Conservation (phyloP, 2,113 vertebrate species). For the Pollachius pollachius region DNA sequence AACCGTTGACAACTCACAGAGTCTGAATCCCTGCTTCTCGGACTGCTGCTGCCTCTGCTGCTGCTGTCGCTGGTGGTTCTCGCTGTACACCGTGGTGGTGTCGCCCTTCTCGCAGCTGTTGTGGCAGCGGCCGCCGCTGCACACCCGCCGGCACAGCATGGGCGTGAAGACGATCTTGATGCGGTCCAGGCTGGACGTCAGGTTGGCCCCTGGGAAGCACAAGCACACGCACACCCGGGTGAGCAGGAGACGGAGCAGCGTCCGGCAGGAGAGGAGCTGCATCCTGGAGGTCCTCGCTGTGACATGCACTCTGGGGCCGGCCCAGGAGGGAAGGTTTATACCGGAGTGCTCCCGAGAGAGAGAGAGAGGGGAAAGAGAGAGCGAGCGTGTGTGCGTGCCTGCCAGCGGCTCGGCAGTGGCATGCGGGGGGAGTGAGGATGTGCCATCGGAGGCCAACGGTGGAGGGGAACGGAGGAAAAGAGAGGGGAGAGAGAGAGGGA, state of each 20-base stretch:
- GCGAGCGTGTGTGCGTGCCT: slow-evolving; percentile 31
- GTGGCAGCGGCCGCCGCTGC: slow-evolving; percentile 68
- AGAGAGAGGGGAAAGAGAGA: slow-evolving; percentile 29
- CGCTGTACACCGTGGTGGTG: slow-evolving; percentile 77
- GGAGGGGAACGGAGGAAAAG: slow-evolving; percentile 42
- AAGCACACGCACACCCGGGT: slow-evolving; percentile 56
- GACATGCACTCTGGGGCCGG: slow-evolving; percentile 59
- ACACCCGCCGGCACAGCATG: slow-evolving; percentile 72
- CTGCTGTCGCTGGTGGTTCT: slow-evolving; percentile 52
- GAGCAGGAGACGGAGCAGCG: slow-evolving; percentile 52
- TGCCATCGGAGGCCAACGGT: slow-evolving; percentile 54
- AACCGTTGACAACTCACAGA: slow-evolving; percentile 70
- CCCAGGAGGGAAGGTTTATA: slow-evolving; percentile 66
- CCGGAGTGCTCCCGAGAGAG: slow-evolving; percentile 28
- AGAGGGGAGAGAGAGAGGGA: slow-evolving; percentile 38
- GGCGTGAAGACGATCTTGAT: slow-evolving; percentile 82
- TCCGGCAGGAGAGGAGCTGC: slow-evolving; percentile 55
- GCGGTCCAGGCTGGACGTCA: slow-evolving; percentile 72
- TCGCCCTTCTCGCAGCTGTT: slow-evolving; percentile 78
- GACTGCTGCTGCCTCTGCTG: slow-evolving; percentile 47
- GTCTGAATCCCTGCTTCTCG: slow-evolving; percentile 73
- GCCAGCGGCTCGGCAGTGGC: slow-evolving; percentile 62
- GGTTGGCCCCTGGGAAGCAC: slow-evolving; percentile 73
- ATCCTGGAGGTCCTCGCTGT: slow-evolving; percentile 59
- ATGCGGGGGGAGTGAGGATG: slow-evolving; percentile 54